Conservation (phyloP, 2,113 vertebrate genomes). For the Copsychus sechellarum region DNA sequence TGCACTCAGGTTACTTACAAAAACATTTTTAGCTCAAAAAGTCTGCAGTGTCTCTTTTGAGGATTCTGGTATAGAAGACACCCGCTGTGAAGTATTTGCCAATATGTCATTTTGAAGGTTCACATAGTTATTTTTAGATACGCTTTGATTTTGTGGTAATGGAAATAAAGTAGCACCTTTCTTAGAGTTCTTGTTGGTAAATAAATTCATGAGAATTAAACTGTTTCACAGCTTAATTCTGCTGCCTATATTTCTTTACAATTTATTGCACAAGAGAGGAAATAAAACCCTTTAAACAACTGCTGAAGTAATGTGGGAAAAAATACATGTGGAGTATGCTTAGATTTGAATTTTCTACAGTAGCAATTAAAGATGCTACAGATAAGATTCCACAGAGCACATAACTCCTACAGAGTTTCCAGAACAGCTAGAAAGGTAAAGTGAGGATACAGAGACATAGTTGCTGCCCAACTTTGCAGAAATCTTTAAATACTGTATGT, state of each 20-base stretch:
- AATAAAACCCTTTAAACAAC: neutral
- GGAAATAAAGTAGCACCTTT: neutral
- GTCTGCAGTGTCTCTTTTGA: neutral
- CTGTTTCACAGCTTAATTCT: neutral
- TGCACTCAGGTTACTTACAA: neutral
- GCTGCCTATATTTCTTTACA: neutral
- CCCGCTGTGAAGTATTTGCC: neutral
- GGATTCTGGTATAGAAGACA: neutral
- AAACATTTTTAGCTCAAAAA: neutral
- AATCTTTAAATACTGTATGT: neutral
- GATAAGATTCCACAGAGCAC: neutral
- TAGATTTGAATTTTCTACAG: slow-evolving; percentile 5
- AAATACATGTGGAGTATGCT: neutral
- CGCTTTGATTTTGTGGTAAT: neutral
- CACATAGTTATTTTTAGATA: neutral
- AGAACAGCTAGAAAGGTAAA: slow-evolving; percentile 13
- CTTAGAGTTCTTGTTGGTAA: neutral
- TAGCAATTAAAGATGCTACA: slow-evolving; percentile 1
- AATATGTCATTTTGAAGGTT: neutral
- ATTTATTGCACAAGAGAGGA: neutral
- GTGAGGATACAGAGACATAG: neutral
- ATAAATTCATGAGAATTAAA: neutral
- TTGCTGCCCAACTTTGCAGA: neutral
- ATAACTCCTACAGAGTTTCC: slow-evolving; percentile 27
- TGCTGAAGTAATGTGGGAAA: neutral